phyloP scores from a whole-genome alignment of 2,888 invertebrate species.

The Apantesis nais region DNA sequence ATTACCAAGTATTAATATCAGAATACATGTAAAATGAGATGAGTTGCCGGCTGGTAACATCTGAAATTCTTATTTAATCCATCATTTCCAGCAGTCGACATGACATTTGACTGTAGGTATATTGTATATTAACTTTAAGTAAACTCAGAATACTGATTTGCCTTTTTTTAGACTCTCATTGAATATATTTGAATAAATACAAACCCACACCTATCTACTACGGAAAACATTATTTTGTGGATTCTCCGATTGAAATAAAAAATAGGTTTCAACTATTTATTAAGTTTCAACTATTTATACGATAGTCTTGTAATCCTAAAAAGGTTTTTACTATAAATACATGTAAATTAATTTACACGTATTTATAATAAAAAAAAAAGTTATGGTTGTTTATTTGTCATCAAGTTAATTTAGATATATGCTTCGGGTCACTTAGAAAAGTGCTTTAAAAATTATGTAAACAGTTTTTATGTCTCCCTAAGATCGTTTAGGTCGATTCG shows the following conservation, averaged over 20 bases:
- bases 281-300: too few species aligned
- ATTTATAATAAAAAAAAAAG: constrained; percentile 14
- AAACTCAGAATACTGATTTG: neutral
- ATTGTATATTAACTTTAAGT: neutral
- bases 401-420: constrained; percentile 48
- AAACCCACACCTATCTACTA: neutral
- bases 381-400: constrained; percentile 41
- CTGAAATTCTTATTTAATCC: constrained; percentile 1
- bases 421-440: constrained; percentile 33
- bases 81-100: neutral
- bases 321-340: constrained; percentile 9
- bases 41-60: neutral
- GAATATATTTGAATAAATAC: neutral
- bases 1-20: neutral
- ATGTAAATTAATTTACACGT: constrained; percentile 32
- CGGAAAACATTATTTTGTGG: too few species aligned
- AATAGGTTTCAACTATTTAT: too few species aligned
- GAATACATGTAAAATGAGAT: neutral
- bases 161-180: neutral
- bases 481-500: constrained; percentile 50
- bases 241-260: too few species aligned
- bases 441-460: constrained; percentile 46
- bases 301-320: too few species aligned
- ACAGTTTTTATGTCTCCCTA: constrained; percentile 36
- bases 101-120: neutral